phyloP scores from a whole-genome alignment of 2,113 vertebrate species.

The Dromiciops gliroides region DNA sequence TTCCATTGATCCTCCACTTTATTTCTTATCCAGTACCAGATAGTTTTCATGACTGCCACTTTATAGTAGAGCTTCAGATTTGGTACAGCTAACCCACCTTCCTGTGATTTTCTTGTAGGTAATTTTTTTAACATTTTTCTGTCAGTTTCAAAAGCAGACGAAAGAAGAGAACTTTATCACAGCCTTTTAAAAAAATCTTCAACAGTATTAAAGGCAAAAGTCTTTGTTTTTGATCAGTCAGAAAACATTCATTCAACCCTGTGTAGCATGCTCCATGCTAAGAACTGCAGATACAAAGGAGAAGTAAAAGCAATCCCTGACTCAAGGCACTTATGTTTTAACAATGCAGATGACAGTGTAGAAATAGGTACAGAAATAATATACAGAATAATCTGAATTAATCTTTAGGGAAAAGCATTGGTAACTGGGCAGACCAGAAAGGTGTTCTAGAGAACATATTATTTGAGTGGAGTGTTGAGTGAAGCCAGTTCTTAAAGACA shows the following conservation, averaged over 20 bases:
- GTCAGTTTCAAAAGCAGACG: background rate
- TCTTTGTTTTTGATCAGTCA: background rate
- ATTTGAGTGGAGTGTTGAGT: background rate
- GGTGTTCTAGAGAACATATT: background rate
- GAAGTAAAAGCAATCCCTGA: background rate
- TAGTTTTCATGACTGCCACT: too few relatives aligned
- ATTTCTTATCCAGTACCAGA: too few relatives aligned
- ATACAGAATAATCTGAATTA: background rate
- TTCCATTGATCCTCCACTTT: too few relatives aligned
- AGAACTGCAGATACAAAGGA: background rate
- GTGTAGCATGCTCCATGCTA: background rate
- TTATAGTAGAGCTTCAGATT: too few relatives aligned
- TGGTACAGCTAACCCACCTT: too few relatives aligned
- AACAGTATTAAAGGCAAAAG: background rate
- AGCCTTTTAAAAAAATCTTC: background rate
- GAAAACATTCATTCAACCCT: background rate
- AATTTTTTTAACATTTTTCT: background rate
- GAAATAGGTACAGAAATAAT: background rate
- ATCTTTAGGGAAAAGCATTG: background rate
- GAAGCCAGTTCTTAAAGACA: background rate
- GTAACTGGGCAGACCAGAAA: background rate
- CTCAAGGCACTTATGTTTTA: background rate
- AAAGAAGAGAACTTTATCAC: background rate
- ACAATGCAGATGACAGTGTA: background rate
- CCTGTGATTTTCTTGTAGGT: background rate